These are phyloP conservation scores for Thamnophis sirtalis DNA, from an alignment of 2,113 vertebrate genomes.

Conservation along the genomic window DNA sequence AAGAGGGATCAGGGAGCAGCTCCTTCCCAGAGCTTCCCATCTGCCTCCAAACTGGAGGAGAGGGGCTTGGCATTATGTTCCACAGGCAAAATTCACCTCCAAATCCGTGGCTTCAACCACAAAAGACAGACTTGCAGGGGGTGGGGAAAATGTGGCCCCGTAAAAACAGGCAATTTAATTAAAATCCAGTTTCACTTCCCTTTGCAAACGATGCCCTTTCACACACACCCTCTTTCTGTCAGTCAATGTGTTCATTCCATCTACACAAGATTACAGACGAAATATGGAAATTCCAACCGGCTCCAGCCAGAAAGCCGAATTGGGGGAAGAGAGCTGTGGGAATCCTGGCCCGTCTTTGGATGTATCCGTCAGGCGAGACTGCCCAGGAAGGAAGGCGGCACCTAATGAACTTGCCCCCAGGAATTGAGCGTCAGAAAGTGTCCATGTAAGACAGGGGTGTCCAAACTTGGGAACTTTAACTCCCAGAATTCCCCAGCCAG, in stretches of 20 bases:
- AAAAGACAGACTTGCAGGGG: not conserved
- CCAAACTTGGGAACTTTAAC: too few species aligned
- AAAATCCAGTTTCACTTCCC: not conserved
- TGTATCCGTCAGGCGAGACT: not conserved
- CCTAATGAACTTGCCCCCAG: slow-evolving; percentile 32
- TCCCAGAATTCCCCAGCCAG: too few species aligned
- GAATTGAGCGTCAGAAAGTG: slow-evolving; percentile 40
- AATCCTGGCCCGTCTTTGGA: not conserved
- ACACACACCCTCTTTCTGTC: not conserved
- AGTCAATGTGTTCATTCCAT: not conserved
- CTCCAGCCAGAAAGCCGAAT: not conserved
- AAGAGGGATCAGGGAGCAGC: not conserved
- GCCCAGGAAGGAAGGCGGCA: not conserved
- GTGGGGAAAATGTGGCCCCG: not conserved
- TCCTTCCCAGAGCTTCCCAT: not conserved
- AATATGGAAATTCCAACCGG: not conserved
- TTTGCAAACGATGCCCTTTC: not conserved
- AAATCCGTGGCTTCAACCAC: not conserved
- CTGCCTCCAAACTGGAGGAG: not conserved
- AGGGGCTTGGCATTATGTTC: not conserved
- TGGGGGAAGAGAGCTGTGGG: not conserved
- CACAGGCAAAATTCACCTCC: not conserved
- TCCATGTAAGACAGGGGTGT: slow-evolving; percentile 50
- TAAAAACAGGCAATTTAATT: not conserved
- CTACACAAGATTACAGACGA: not conserved